Percentiles rank a stretch among this genome's conserved stretches.
Evolutionary conservation across 2,888 invertebrate species (phyloP).

Genomic region (Syritta pipiens): DNA sequence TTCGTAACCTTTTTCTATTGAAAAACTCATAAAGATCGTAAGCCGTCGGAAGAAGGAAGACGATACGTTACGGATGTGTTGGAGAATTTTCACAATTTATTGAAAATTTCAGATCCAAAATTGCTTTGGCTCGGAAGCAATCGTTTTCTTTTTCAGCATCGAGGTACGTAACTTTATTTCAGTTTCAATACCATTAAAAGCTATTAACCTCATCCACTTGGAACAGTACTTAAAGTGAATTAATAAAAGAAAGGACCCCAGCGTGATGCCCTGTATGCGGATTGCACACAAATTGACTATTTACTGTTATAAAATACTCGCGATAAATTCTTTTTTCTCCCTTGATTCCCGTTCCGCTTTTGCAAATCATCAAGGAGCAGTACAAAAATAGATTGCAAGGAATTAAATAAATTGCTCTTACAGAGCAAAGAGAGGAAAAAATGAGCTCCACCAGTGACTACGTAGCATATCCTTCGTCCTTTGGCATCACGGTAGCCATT

Average conservation of each 20-base stretch:
- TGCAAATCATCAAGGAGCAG: background rate
- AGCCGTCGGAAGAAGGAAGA: background rate
- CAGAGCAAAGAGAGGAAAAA: slow-evolving; percentile 7
- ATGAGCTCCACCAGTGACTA: background rate
- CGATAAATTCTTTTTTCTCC: slow-evolving; percentile 37
- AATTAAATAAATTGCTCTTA: slow-evolving; percentile 55
- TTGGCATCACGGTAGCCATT: too few species aligned
- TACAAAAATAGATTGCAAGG: slow-evolving; percentile 22
- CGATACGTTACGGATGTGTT: too few species aligned
- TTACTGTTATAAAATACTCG: slow-evolving; percentile 48
- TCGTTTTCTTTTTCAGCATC: background rate
- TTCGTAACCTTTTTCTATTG: too few species aligned
- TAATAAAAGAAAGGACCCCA: slow-evolving; percentile 32
- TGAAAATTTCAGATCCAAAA: background rate
- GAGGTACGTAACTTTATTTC: slow-evolving; percentile 23
- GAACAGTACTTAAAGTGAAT: slow-evolving; percentile 47
- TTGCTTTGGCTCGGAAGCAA: background rate
- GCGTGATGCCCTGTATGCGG: slow-evolving; percentile 38
- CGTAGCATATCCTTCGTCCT: background rate
- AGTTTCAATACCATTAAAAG: slow-evolving; percentile 16
- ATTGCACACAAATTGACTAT: slow-evolving; percentile 63
- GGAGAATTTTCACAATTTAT: background rate
- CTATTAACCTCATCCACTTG: slow-evolving; percentile 43
- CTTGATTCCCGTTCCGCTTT: background rate
- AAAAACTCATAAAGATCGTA: background rate